Evolutionary conservation across 1,140 invertebrate species (phyloP).

Genomic region (Berghia stephanieae): DNA sequence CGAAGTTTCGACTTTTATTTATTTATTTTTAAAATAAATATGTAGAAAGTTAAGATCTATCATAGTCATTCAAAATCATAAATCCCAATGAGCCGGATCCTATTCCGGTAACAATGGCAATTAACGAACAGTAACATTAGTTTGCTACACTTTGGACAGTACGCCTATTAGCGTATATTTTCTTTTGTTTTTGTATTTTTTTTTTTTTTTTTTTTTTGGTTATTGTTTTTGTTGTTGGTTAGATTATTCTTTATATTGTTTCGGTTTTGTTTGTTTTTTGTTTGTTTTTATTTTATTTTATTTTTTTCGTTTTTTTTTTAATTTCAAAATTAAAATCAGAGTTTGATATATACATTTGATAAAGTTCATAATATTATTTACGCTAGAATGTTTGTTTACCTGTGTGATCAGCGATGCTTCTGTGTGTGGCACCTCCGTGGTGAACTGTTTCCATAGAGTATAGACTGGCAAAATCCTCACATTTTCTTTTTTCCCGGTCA

Average conservation of each 20-base stretch:
- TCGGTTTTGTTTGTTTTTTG: neutral
- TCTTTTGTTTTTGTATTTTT: no score
- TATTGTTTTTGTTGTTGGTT: neutral
- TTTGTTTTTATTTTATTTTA: neutral
- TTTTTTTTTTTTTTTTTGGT: neutral
- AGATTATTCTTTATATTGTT: neutral
- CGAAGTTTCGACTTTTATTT: no score
- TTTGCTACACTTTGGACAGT: no score
- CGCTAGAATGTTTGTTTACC: constrained; percentile 40
- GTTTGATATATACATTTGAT: neutral
- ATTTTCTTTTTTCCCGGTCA: constrained; percentile 42
- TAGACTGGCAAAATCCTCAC: constrained; percentile 61
- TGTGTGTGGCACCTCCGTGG: constrained; percentile 31
- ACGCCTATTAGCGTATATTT: no score
- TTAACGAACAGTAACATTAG: no score
- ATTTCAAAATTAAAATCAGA: no score
- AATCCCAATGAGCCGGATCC: no score
- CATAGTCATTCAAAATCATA: no score
- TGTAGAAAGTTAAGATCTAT: no score
- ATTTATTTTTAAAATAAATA: no score
- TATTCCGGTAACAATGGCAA: no score
- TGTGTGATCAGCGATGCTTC: constrained; percentile 59
- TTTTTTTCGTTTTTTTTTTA: neutral
- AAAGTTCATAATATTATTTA: neutral
- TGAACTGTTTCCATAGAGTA: constrained; percentile 58